Conservation (phyloP, 2,888 invertebrate species). For the Epirrhoe tristata region DNA sequence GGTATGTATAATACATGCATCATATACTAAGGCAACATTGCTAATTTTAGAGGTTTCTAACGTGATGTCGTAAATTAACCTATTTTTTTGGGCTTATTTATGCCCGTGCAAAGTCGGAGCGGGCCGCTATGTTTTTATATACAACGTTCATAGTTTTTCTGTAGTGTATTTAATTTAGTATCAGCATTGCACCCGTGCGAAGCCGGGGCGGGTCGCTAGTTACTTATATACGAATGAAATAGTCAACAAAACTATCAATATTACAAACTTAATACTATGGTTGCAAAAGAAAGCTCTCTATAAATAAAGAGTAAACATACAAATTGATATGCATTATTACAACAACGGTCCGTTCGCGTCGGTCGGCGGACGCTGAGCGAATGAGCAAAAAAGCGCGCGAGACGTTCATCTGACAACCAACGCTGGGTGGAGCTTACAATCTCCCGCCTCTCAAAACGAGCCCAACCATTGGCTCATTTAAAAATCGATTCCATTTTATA, state of each 20-base stretch:
- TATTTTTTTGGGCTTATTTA: no score
- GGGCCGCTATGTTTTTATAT: no score
- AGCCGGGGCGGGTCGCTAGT: no score
- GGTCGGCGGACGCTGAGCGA: conserved; percentile 69
- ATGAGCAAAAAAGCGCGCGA: conserved; percentile 75
- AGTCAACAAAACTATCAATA: conserved; percentile 29
- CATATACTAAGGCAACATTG: no score
- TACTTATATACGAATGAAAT: neutral
- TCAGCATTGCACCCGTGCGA: no score
- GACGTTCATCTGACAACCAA: conserved; percentile 77
- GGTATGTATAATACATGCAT: no score
- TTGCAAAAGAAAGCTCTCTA: conserved; percentile 22
- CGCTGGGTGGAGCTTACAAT: conserved; percentile 71
- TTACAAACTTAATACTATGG: conserved; percentile 20
- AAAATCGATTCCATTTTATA: conserved; percentile 86
- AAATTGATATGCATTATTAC: conserved; percentile 31
- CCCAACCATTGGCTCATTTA: conserved; percentile 80
- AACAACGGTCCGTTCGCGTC: conserved; percentile 58
- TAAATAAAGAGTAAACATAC: conserved; percentile 38
- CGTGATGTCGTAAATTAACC: no score
- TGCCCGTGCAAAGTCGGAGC: no score
- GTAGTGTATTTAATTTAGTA: no score
- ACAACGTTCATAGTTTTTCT: no score
- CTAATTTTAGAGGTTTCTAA: no score
- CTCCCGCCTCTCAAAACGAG: conserved; percentile 74